Evolutionary conservation across 1,140 invertebrate genomes (phyloP), one percentile per base, ranked within the genome.

Genomic region (Tetramorium alpestre): DNA sequence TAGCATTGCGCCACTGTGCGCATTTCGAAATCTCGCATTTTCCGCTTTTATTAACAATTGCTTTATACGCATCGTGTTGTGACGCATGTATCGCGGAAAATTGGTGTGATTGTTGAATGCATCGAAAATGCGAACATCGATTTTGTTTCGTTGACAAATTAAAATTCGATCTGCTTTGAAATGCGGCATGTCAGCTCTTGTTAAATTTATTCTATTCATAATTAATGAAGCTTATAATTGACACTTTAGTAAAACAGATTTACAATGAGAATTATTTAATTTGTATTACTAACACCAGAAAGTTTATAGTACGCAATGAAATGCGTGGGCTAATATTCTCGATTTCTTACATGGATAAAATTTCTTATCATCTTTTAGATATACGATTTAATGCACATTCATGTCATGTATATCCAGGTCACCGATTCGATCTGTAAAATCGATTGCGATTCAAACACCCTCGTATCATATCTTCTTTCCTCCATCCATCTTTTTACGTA

Each of bases 101-200:
- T 58, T 73, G 67, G 33, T n/a, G 64, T 41, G 47, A 81, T 54
- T 78, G 41, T 65, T 33, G 49, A 81, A 81, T 69, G 18, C 41
- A 47, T 73, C 22, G 54, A 60, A 60, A 82, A 60, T 73, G 58
- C 13, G 8, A 73, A 33, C 13, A 38, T 60, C 38, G 67, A 58
- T 47, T 82, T 82, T 58, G 62, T 54, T 70, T 81, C 22, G 33
- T 8, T 70, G 33, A 54, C 13, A 54, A 81, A 81, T 81, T 81
- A 81, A 81, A 81, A 70, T 81, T 81, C 47, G 33, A 69, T 69
- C 22, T 10, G 41, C 33, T 56, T 28, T 54, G 33, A 67, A 80
- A 41, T 18, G n/a, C 33, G 44, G 18, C 44, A 0, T 25, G 51
- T 70, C 22, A 70, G 11, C 18, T 33, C 16, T 33, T 16, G 25